These are phyloP conservation scores for Bhutanitis thaidina DNA, from an alignment of 2,888 invertebrate species.

Conservation along the genomic window DNA sequence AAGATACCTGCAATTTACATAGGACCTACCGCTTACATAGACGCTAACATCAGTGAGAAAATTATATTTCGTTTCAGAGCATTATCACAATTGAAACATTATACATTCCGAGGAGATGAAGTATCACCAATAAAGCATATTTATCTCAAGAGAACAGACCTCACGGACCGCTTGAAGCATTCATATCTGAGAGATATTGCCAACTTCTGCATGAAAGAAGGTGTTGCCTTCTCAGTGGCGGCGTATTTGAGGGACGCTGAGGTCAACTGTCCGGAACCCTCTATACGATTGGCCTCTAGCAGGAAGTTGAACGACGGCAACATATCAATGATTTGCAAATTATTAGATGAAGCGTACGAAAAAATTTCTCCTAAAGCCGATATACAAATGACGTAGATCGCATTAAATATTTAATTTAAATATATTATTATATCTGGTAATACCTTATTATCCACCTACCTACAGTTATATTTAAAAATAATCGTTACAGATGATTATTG, in stretches of 20 bases:
- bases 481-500: too few species aligned
- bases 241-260: slow-evolving; percentile 85
- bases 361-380: slow-evolving; percentile 56
- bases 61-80: slow-evolving; percentile 47
- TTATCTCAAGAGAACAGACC: slow-evolving; percentile 77
- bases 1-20: too few species aligned
- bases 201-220: slow-evolving; percentile 82
- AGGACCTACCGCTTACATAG: too few species aligned
- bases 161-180: slow-evolving; percentile 66
- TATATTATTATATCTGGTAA: too few species aligned
- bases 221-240: slow-evolving; percentile 85
- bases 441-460: too few species aligned
- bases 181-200: slow-evolving; percentile 82
- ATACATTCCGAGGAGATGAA: slow-evolving; percentile 78
- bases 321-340: slow-evolving; percentile 62
- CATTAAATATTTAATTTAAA: too few species aligned
- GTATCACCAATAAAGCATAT: slow-evolving; percentile 89
- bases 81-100: slow-evolving; percentile 62
- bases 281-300: slow-evolving; percentile 86
- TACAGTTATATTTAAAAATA: too few species aligned
- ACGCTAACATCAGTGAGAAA: too few species aligned
- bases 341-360: slow-evolving; percentile 66
- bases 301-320: slow-evolving; percentile 81
- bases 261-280: slow-evolving; percentile 82
- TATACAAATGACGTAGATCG: slow-evolving; percentile 23